These are phyloP conservation scores for Petrocephalus zakoni DNA, from an alignment of 2,113 vertebrate genomes.

Conservation along the genomic window DNA sequence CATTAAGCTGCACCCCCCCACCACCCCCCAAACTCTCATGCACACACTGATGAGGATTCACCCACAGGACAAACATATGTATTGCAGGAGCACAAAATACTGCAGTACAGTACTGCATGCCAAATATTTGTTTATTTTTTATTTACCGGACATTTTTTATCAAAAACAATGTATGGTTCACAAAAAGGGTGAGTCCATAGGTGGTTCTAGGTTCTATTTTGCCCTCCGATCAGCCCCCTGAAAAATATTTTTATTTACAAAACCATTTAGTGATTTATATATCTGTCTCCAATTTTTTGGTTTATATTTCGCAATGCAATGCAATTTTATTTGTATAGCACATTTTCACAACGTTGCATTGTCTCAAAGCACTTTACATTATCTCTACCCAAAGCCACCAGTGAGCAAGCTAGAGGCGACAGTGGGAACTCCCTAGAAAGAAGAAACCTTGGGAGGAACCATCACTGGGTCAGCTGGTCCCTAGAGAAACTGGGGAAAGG, in stretches of 20 bases:
- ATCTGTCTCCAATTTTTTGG: not conserved
- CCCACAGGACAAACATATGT: conserved; percentile 45
- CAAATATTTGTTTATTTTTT: not conserved
- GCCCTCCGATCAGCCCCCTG: not conserved
- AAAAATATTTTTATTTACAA: not conserved
- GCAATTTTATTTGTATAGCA: too few relatives aligned
- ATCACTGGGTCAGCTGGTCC: not conserved
- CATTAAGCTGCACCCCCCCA: not conserved
- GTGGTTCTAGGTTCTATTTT: too few relatives aligned
- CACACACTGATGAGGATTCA: conserved; percentile 49
- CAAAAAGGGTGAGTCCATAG: too few relatives aligned
- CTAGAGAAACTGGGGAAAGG: not conserved
- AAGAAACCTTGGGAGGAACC: not conserved
- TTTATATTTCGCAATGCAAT: not conserved
- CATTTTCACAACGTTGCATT: too few relatives aligned
- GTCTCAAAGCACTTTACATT: too few relatives aligned
- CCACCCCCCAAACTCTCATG: conserved; percentile 33
- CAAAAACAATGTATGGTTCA: not conserved
- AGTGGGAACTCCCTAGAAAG: too few relatives aligned
- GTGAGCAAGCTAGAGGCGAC: too few relatives aligned
- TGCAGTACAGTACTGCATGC: too few relatives aligned
- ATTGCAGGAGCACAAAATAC: conserved; percentile 55
- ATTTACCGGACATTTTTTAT: not conserved
- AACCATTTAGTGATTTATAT: not conserved
- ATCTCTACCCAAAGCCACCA: too few relatives aligned